Conservation (phyloP, 2,888 invertebrate species). For the Harpagoxenus sublaevis region DNA sequence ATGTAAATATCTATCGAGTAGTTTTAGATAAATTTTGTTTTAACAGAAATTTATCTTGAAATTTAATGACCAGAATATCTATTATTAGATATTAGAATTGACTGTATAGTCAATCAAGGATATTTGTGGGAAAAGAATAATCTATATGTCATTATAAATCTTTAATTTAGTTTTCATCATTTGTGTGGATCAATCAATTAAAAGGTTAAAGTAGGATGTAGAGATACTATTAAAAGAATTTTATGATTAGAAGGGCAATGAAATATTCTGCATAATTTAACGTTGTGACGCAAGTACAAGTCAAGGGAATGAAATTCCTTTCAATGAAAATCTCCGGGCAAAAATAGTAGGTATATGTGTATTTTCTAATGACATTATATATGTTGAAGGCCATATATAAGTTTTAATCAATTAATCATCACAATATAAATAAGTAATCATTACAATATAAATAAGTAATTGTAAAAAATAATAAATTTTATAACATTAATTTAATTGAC, state of each 20-base stretch:
- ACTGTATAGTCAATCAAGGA: neutral
- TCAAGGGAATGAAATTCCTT: neutral
- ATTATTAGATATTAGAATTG: neutral
- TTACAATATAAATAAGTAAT: neutral
- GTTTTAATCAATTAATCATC: neutral
- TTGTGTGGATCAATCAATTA: neutral
- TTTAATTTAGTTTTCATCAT: slow-evolving; percentile 13
- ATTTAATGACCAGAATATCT: neutral
- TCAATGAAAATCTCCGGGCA: neutral
- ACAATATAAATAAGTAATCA: neutral
- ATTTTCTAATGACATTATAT: slow-evolving; percentile 6
- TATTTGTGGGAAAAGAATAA: neutral
- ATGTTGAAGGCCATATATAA: neutral
- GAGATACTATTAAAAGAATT: neutral
- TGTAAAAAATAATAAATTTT: neutral
- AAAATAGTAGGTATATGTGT: neutral
- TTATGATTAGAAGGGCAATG: neutral
- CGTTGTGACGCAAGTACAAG: neutral
- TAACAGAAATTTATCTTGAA: neutral
- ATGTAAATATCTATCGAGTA: neutral
- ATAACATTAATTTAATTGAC: slow-evolving; percentile 3
- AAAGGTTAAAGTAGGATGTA: neutral
- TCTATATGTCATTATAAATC: neutral
- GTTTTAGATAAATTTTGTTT: neutral
- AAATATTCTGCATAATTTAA: slow-evolving; percentile 3